Evolutionary conservation across 1,140 invertebrate genomes (phyloP), one percentile per base, ranked within the genome.

Genomic region (Hesperophylax magnus): DNA sequence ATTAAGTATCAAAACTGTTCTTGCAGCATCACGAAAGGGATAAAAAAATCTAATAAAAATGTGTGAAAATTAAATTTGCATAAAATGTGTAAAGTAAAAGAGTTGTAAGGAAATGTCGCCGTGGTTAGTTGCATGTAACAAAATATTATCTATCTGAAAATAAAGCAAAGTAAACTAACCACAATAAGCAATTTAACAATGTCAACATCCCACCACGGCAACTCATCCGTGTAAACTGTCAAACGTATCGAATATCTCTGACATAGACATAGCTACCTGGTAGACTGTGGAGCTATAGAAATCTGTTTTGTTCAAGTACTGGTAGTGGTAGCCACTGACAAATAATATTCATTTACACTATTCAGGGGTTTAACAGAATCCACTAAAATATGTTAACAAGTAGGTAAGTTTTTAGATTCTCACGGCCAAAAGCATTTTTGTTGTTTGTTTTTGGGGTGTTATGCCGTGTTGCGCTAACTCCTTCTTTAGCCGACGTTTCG

Each of bases 201-300:
- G 80, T 81, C 75, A 81, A 81, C 80, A 81, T 78, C 80, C 75
- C 76, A 61, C 60, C 53, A n/a, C 56, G 39, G 34, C 75, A 81
- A 81, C 75, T 81, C 80, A 78, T 78, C 76, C 80, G 75, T 78
- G 76, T 81, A 81, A 81, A 81, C 63, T 56, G 75, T 74, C 56
- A 47, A 47, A n/a, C 27, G 75, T 72, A 81, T 81, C 80, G 67
- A 77, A 81, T 81, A 27, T 56, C 80, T 14, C 31, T 22, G n/a
- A 4, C 20, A 58, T 8, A 58, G n/a, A 58, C 56, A 56, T n/a
- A n/a, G n/a, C 5, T 58, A 18, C 1, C 7, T 3, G 53, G 53
- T 58, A 58, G 39, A 14, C 39, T 27, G 27, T 27, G 5, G 27
- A 47, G 14, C 9, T 47, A 14, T 47, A 34, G 34, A 34, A 5